phyloP scores from a whole-genome alignment of 2,888 invertebrate species.

The Cosmia trapezina region DNA sequence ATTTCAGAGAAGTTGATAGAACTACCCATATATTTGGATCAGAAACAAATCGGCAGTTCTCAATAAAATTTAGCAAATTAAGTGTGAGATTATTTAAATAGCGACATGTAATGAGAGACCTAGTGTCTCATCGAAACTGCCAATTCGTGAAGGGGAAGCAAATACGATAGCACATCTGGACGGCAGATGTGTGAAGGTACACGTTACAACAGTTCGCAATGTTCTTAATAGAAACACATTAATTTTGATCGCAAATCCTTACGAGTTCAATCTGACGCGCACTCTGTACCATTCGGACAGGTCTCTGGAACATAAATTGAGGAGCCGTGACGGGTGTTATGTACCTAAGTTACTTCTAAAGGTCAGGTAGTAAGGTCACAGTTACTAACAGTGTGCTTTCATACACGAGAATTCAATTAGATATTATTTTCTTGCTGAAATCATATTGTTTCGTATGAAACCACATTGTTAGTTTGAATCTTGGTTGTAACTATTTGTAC shows the following conservation, averaged over 20 bases:
- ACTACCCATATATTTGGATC: slow-evolving; percentile 76
- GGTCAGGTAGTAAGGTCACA: slow-evolving; percentile 62
- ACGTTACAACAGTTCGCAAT: slow-evolving; percentile 88
- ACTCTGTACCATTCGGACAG: slow-evolving; percentile 95
- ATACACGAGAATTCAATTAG: slow-evolving; percentile 11
- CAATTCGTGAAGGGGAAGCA: slow-evolving; percentile 86
- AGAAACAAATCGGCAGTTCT: slow-evolving; percentile 86
- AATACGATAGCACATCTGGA: slow-evolving; percentile 87
- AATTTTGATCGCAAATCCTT: slow-evolving; percentile 91
- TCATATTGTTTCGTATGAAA: slow-evolving; percentile 41
- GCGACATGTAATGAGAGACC: slow-evolving; percentile 59
- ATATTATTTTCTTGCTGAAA: neutral
- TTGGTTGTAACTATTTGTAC: slow-evolving; percentile 64
- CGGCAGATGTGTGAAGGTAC: slow-evolving; percentile 89
- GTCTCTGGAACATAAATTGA: slow-evolving; percentile 91
- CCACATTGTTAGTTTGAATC: slow-evolving; percentile 64
- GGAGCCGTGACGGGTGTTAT: slow-evolving; percentile 85
- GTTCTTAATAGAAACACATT: slow-evolving; percentile 87
- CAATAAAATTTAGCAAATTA: slow-evolving; percentile 57
- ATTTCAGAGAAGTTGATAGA: slow-evolving; percentile 78
- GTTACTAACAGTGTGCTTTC: slow-evolving; percentile 57
- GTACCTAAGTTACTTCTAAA: slow-evolving; percentile 72
- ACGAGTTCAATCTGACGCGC: slow-evolving; percentile 96
- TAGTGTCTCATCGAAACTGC: slow-evolving; percentile 80
- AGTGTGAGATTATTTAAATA: slow-evolving; percentile 50